Conservation (phyloP, 2,888 invertebrate genomes). For the Sacculina carcini region DNA sequence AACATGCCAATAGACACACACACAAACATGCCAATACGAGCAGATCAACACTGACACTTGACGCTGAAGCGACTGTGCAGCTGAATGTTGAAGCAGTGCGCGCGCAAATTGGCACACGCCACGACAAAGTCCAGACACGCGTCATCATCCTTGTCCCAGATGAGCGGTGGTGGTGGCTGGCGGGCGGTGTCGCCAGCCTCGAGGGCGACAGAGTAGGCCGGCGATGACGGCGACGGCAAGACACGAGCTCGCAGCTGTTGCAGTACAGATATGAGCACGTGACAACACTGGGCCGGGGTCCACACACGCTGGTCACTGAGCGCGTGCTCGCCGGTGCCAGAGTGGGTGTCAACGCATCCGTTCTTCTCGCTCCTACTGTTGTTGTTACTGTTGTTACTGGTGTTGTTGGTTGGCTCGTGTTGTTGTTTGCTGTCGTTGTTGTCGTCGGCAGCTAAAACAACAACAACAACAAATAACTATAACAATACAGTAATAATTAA, state of each 20-base stretch:
- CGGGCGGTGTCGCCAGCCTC: too few species aligned
- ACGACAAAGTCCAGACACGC: constrained; percentile 86
- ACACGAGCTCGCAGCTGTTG: constrained; percentile 25
- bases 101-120: constrained; percentile 74
- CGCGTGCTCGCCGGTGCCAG: constrained; percentile 23
- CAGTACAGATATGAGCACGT: constrained; percentile 41
- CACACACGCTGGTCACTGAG: constrained; percentile 49
- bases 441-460: background rate
- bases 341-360: too few species aligned
- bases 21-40: background rate
- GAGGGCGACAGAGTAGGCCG: too few species aligned
- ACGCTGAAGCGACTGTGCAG: constrained; percentile 71
- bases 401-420: background rate
- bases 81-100: constrained; percentile 63
- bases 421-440: background rate
- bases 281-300: constrained; percentile 45
- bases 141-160: constrained; percentile 96
- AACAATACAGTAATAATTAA: too few species aligned
- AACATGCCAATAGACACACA: background rate
- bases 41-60: constrained; percentile 43
- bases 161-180: too few species aligned
- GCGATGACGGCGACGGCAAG: too few species aligned
- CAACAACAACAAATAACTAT: background rate
- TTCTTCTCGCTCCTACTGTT: constrained; percentile 22
- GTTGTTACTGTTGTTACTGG: background rate